phyloP scores from a whole-genome alignment of 2,113 vertebrate genomes.

The Zootoca vivipara region DNA sequence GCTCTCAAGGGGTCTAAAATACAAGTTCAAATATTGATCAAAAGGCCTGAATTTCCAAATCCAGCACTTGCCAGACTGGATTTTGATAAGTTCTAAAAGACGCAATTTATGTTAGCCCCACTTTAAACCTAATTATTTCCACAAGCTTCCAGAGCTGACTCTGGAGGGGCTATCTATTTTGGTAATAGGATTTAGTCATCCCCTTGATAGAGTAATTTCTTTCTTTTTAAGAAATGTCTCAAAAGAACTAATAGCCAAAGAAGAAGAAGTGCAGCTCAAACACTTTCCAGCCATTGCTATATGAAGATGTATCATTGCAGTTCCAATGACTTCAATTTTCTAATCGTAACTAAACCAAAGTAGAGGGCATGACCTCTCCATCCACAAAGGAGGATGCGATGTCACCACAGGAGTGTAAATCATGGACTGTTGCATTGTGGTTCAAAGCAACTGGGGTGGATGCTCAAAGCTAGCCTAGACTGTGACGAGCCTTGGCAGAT shows the following conservation, averaged over 20 bases:
- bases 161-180: constrained; percentile 45
- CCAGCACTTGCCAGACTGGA: background rate
- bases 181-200: constrained; percentile 45
- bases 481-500: background rate
- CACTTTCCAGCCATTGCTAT: constrained; percentile 46
- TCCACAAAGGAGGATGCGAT: constrained; percentile 24
- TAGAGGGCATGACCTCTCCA: constrained; percentile 51
- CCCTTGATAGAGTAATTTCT: constrained; percentile 34
- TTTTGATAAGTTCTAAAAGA: background rate
- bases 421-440: background rate
- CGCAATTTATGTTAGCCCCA: constrained; percentile 10
- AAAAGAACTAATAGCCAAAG: constrained; percentile 32
- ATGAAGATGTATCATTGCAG: constrained; percentile 57
- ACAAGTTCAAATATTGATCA: background rate
- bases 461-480: background rate
- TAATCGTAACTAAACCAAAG: constrained; percentile 47
- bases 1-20: background rate
- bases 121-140: constrained; percentile 24
- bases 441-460: background rate
- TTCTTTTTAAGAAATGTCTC: constrained; percentile 49
- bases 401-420: constrained; percentile 13
- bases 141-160: constrained; percentile 19
- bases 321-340: constrained; percentile 59
- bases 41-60: background rate
- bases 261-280: constrained; percentile 18